Evolutionary conservation across 2,888 invertebrate genomes (phyloP), one percentile per base, ranked within the genome.

Genomic region (Molorchus minor): DNA sequence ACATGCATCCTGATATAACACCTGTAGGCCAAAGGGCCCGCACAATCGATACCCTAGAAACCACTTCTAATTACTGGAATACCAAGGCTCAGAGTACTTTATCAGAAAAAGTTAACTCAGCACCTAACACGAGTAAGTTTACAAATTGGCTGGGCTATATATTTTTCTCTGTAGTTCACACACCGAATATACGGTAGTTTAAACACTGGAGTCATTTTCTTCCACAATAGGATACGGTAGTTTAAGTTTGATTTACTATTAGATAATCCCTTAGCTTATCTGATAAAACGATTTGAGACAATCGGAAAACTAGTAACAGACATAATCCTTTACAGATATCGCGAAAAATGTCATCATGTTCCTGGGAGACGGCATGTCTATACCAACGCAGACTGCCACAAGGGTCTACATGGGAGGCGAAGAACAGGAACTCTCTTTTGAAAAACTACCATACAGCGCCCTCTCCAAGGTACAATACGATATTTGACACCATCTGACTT

Each of bases 281-380:
- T 29, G 15, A 25, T 30, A 29, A 45, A 25, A 25, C 4, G 4
- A 8, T 25, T 25, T 25, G 25, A 25, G 8, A 25, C 8, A 25
- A 25, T 5, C 25, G 25, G 8, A 8, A 25, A 25, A 8, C 5
- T 5, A 25, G 8, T 5, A 25, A 25, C 4, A 5, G 8, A 25
- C 4, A 25, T 25, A 7, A 33, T 10, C 19, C 25, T 49, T 49
- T 46, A 1, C 56, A 80, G 79, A 75, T 57, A 56, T 71, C 3
- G 90, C 90, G 0, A 89, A 88, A 76, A 94, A 94, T 78, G 84
- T 93, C 0, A 92, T 94, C 53, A 75, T 94, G 57, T 93, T 94
- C 73, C 81, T 95, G 12, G 94, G 94, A 0, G 94, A 95, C 74
- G 94, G 94, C 1, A 93, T 95, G 93, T 92, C 93, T 19, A 83